Conservation (phyloP, 1,140 invertebrate species). For the Dysdera silvatica region DNA sequence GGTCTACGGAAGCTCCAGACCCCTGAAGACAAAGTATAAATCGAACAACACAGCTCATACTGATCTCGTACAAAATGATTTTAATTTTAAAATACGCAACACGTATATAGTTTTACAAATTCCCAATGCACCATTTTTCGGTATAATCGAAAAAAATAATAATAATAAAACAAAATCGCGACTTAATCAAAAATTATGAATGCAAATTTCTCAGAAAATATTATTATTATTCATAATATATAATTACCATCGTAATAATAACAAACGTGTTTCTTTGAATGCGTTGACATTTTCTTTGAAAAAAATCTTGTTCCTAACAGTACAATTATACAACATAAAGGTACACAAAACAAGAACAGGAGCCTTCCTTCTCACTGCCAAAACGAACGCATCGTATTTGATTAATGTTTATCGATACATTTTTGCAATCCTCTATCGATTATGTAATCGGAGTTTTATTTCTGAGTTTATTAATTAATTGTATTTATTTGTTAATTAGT, state of each 20-base stretch:
- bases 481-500: no score
- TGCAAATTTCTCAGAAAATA: background rate
- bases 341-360: no score
- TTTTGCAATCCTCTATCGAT: no score
- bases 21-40: no score
- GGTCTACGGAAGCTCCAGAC: no score
- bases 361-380: no score
- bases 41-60: no score
- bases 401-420: no score
- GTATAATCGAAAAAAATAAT: background rate
- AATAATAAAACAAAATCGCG: background rate
- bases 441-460: no score
- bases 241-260: constrained; percentile 99
- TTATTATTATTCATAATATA: background rate
- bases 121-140: background rate
- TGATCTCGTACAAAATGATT: background rate
- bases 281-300: constrained; percentile 2
- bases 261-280: constrained; percentile 76
- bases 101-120: background rate
- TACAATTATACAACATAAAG: no score
- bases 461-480: no score
- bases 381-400: no score
- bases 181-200: constrained; percentile 7
- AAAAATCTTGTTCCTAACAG: background rate
- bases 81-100: background rate